phyloP scores from a whole-genome alignment of 1,140 invertebrate species.

The Drosophila seguyi region DNA sequence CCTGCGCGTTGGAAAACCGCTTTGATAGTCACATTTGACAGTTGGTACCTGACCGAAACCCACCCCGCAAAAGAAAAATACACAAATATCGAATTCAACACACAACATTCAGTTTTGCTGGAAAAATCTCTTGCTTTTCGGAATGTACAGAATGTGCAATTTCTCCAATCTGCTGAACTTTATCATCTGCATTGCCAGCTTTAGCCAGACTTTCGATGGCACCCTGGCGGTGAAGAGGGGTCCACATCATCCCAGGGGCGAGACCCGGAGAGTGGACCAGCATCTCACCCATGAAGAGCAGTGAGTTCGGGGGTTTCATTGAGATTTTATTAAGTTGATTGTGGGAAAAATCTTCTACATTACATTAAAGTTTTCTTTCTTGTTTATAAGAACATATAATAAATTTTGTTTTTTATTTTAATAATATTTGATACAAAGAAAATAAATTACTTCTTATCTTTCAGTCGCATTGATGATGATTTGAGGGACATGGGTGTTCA shows the following conservation, averaged over 20 bases:
- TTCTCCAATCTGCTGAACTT: slow-evolving; percentile 79
- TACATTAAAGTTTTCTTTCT: not conserved
- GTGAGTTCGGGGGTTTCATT: slow-evolving; percentile 83
- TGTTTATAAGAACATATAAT: not conserved
- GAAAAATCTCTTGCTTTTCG: not conserved
- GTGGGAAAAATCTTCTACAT: not conserved
- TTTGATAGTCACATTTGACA: slow-evolving; percentile 47
- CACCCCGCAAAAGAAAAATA: slow-evolving; percentile 27
- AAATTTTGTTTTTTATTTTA: not conserved
- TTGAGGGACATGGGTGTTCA: slow-evolving; percentile 71
- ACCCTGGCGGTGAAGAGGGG: slow-evolving; percentile 85
- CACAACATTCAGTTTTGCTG: slow-evolving; percentile 12
- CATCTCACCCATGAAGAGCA: slow-evolving; percentile 89
- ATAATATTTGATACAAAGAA: not conserved
- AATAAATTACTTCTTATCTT: not conserved
- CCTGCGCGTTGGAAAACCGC: slow-evolving; percentile 36
- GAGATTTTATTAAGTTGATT: not conserved
- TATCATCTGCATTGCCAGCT: slow-evolving; percentile 77
- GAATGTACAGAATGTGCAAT: slow-evolving; percentile 72
- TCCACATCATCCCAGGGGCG: slow-evolving; percentile 89
- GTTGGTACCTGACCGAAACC: slow-evolving; percentile 34
- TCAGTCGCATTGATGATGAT: slow-evolving; percentile 81
- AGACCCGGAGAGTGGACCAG: slow-evolving; percentile 87
- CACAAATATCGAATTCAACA: slow-evolving; percentile 31
- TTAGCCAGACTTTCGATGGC: slow-evolving; percentile 72